Evolutionary conservation across 2,113 vertebrate species (phyloP), one percentile per base, ranked within the genome.

Genomic region (Gallinago media): DNA sequence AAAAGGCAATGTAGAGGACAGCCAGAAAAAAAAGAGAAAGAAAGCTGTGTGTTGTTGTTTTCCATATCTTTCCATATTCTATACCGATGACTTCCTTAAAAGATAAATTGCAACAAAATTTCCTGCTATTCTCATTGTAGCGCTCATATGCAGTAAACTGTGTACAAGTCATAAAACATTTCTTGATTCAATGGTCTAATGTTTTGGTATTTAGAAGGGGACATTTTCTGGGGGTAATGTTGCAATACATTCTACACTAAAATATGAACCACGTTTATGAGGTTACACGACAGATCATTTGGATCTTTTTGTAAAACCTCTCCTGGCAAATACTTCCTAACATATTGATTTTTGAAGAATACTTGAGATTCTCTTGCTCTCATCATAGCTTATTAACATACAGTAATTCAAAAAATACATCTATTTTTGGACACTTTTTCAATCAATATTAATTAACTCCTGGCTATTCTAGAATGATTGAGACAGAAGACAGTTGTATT

Each of bases 281-380:
- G 78, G 77, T 95, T 93, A 92, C 56, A 89, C 8, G 88, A 74
- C 36, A 73, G 16, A 78, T 76, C 50, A 82, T 94, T 86, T 96
- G 19, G 9, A 46, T 52, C 21, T 79, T 70, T 93, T 92, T 85
- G 42, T 73, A 88, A 97, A 91, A 85, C 22, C 9, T 88, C 50
- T 95, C 80, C 94, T 70, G 91, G 32, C n/a, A 92, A 94, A 75
- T 87, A 59, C 81, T 95, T 88, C 23, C 56, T 75, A 88, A 62
- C 46, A 40, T 38, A 91, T 61, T 97, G 90, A 96, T 96, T 96
- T 94, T 88, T 77, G 74, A 91, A 95, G 85, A 79, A 75, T 83
- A 72, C 83, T 96, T 61, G 56, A 89, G 46, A 55, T 58, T 74
- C 36, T 93, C 61, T 66, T 80, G 89, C 49, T 96, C 81, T 70